These are phyloP conservation scores for Alectura lathami DNA, from an alignment of 2,113 vertebrate genomes.

Conservation along the genomic window DNA sequence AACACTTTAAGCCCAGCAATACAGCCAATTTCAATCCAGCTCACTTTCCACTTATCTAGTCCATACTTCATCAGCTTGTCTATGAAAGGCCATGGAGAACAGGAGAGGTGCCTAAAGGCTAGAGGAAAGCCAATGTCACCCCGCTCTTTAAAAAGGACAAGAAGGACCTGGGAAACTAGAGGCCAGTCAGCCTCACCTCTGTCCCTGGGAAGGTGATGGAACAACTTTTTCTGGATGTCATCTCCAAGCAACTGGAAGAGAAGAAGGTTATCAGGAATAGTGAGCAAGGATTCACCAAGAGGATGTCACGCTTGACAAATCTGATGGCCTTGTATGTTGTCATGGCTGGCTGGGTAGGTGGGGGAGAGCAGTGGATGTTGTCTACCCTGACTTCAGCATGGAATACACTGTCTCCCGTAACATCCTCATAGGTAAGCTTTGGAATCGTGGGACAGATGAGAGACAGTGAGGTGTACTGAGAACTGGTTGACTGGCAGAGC, in stretches of 20 bases:
- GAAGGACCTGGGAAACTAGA: background rate
- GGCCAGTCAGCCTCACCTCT: too few species aligned
- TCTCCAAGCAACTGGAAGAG: background rate
- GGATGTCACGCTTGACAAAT: background rate
- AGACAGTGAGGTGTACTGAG: background rate
- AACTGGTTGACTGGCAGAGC: background rate
- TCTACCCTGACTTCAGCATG: background rate
- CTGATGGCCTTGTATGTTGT: background rate
- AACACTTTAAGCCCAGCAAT: background rate
- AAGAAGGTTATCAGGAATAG: background rate
- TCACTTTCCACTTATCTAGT: background rate
- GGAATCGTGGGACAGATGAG: background rate
- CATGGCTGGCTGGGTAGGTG: background rate
- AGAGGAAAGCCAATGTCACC: background rate
- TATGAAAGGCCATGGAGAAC: background rate
- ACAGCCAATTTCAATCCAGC: background rate
- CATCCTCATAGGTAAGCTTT: background rate
- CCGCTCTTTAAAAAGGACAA: background rate
- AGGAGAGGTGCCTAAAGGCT: background rate
- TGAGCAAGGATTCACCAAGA: background rate
- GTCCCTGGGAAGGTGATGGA: background rate
- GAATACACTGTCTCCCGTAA: background rate
- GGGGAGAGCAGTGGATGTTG: background rate
- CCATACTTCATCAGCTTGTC: background rate
- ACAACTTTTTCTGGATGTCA: background rate